phyloP scores from a whole-genome alignment of 2,888 invertebrate genomes.

The Parnassius glacialis region DNA sequence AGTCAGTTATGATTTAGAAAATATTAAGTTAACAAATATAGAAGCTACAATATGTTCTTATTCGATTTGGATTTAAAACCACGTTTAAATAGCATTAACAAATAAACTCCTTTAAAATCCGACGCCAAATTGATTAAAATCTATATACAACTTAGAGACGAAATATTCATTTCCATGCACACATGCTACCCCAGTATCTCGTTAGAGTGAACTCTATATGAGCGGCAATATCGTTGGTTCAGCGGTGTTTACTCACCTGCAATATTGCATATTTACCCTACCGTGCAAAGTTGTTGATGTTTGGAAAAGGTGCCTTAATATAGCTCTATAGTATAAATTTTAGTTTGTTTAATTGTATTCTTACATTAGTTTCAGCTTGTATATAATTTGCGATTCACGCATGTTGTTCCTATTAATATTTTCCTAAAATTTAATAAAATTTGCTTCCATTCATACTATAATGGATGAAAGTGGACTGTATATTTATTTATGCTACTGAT shows the following conservation, averaged over 20 bases:
- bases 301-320: constrained; percentile 13
- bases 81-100: too few species aligned
- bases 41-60: too few species aligned
- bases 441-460: not conserved
- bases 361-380: constrained; percentile 7
- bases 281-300: constrained; percentile 22
- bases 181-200: constrained; percentile 2
- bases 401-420: not conserved
- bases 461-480: too few species aligned
- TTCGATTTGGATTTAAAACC: too few species aligned
- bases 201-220: constrained; percentile 5
- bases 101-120: too few species aligned
- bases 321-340: not conserved
- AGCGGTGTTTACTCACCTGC: constrained; percentile 23
- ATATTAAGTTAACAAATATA: too few species aligned
- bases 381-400: not conserved
- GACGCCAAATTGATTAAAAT: too few species aligned
- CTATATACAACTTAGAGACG: too few species aligned
- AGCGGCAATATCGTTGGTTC: constrained; percentile 25
- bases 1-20: too few species aligned
- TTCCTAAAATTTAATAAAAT: not conserved
- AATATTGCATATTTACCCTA: constrained; percentile 27
- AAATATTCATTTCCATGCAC: constrained; percentile 3
- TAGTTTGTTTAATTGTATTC: constrained; percentile 1
- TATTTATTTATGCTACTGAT: too few species aligned